Evolutionary conservation across 2,113 vertebrate genomes (phyloP).

Genomic region (Pampusana beccarii): DNA sequence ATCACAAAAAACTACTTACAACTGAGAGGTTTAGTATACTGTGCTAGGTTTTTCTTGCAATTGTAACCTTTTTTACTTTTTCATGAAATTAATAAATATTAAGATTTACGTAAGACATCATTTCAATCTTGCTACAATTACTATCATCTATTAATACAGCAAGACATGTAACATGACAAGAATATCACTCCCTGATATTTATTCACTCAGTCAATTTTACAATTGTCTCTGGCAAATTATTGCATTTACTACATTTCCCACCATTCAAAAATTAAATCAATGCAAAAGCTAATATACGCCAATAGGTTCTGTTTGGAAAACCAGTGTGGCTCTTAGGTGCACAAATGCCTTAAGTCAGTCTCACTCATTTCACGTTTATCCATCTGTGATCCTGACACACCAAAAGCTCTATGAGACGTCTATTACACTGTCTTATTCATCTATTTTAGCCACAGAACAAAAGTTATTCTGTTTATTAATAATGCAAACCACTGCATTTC

Average conservation of each 20-base stretch:
- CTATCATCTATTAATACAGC: background rate
- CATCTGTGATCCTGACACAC: background rate
- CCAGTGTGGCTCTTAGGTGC: accelerated
- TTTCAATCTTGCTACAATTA: background rate
- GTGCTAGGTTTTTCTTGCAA: background rate
- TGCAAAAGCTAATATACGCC: background rate
- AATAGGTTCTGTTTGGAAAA: background rate
- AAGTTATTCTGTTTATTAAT: background rate
- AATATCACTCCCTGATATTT: background rate
- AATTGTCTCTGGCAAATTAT: background rate
- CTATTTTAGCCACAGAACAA: background rate
- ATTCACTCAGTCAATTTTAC: background rate
- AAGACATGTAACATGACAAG: background rate
- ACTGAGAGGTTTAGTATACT: background rate
- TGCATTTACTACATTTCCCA: background rate
- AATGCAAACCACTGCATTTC: background rate
- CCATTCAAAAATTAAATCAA: accelerated
- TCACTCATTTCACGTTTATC: background rate
- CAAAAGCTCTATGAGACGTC: background rate
- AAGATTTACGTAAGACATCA: background rate
- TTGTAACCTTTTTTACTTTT: background rate
- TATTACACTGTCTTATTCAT: background rate
- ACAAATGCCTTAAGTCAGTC: background rate
- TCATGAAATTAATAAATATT: background rate
- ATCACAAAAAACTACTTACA: background rate